Evolutionary conservation across 2,113 vertebrate species (phyloP).

Genomic region (Brevimyrus niger): DNA sequence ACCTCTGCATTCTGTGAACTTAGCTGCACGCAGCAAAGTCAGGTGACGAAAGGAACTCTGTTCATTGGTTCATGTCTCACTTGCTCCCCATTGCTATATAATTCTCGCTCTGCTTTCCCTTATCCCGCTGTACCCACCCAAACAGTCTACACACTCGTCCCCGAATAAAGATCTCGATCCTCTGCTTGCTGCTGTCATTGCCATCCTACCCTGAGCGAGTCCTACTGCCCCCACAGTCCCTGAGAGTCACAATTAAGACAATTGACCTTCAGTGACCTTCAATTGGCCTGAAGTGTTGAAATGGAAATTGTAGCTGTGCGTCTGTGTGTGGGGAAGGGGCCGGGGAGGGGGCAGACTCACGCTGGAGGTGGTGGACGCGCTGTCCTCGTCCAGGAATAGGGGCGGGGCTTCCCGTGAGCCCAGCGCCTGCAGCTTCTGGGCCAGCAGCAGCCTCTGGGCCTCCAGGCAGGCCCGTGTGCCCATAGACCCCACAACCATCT

Average conservation of each 20-base stretch:
- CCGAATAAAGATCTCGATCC: neutral
- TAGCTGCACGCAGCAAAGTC: neutral
- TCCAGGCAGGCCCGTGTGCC: conserved; percentile 73
- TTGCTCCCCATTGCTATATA: neutral
- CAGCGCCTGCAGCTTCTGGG: conserved; percentile 65
- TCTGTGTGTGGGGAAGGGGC: neutral
- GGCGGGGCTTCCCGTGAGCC: conserved; percentile 59
- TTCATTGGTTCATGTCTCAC: neutral
- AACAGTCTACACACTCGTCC: neutral
- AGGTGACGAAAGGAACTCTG: neutral
- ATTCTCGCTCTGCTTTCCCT: neutral
- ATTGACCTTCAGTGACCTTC: neutral
- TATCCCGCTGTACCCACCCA: neutral
- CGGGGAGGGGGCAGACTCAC: conserved; percentile 50
- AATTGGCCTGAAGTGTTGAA: neutral
- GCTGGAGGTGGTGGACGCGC: conserved; percentile 54
- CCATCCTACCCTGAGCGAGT: neutral
- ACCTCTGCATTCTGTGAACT: neutral
- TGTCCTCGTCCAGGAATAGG: conserved; percentile 65
- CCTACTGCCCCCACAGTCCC: neutral
- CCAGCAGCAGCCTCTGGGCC: conserved; percentile 70
- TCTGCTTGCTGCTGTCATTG: neutral
- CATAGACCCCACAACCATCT: conserved; percentile 69
- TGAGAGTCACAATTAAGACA: neutral
- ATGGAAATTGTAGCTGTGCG: neutral